phyloP scores from a whole-genome alignment of 2,888 invertebrate species.

The Cerastis rubricosa region DNA sequence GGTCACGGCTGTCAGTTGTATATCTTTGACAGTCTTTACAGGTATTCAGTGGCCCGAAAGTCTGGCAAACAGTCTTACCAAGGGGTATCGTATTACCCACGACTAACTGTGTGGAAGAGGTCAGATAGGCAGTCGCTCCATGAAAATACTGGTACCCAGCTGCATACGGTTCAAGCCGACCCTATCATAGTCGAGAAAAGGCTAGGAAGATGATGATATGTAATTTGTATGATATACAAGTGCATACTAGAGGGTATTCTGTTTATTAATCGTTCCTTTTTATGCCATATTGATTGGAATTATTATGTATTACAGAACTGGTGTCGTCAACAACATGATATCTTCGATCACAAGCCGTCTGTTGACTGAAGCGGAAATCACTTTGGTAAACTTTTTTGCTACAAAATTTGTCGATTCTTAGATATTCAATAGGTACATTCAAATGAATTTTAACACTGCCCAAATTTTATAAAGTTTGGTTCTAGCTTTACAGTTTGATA shows the following conservation, averaged over 20 bases:
- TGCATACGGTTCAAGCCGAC: neutral
- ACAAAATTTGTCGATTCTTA: neutral
- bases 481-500: neutral
- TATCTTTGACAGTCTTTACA: neutral
- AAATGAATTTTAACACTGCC: neutral
- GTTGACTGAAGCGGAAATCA: constrained; percentile 78
- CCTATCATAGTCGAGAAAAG: neutral
- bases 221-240: neutral
- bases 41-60: neutral
- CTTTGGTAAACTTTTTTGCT: constrained; percentile 69
- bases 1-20: neutral
- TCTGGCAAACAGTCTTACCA: neutral
- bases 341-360: constrained; percentile 80
- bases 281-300: neutral
- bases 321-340: constrained; percentile 76
- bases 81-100: neutral
- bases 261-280: neutral
- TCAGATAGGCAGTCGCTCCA: neutral
- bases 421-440: neutral
- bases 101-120: neutral
- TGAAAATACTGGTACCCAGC: neutral
- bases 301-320: constrained; percentile 71
- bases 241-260: neutral
- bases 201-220: neutral
- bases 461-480: neutral